Conservation (phyloP, 2,888 invertebrate genomes). For the Metopia argyrocephala region DNA sequence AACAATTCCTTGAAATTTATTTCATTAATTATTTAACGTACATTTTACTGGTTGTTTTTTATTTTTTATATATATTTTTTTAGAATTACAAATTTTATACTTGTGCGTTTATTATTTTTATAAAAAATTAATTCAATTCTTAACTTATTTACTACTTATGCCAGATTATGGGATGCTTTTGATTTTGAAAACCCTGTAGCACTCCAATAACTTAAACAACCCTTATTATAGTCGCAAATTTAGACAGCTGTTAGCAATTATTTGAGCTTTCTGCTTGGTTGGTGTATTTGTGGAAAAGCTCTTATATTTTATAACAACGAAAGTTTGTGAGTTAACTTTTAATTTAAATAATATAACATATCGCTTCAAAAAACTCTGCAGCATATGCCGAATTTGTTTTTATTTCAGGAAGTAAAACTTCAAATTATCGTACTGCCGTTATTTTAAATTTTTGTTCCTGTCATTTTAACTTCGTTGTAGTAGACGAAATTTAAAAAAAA, state of each 20-base stretch:
- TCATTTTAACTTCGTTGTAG: no score
- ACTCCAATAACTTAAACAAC: conserved; percentile 50
- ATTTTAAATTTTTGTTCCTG: no score
- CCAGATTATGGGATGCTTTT: conserved; percentile 56
- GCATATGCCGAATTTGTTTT: no score
- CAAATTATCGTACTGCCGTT: no score
- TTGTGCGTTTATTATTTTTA: conserved; percentile 51
- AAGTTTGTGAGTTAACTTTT: neutral
- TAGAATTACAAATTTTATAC: neutral
- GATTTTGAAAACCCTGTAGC: conserved; percentile 33
- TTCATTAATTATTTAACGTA: neutral
- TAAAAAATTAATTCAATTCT: conserved; percentile 53
- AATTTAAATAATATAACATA: neutral
- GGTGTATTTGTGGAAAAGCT: no score
- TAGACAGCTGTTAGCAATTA: conserved; percentile 46
- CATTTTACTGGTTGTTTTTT: neutral
- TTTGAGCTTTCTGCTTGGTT: conserved; percentile 24
- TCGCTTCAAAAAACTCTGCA: neutral
- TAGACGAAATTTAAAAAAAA: no score
- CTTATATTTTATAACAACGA: neutral
- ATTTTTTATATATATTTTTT: conserved; percentile 3
- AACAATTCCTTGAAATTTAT: conserved; percentile 44
- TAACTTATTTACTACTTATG: conserved; percentile 56
- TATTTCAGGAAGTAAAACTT: no score
- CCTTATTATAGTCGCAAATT: conserved; percentile 44